phyloP scores from a whole-genome alignment of 2,113 vertebrate species.

The Gallinago paraguaiae region DNA sequence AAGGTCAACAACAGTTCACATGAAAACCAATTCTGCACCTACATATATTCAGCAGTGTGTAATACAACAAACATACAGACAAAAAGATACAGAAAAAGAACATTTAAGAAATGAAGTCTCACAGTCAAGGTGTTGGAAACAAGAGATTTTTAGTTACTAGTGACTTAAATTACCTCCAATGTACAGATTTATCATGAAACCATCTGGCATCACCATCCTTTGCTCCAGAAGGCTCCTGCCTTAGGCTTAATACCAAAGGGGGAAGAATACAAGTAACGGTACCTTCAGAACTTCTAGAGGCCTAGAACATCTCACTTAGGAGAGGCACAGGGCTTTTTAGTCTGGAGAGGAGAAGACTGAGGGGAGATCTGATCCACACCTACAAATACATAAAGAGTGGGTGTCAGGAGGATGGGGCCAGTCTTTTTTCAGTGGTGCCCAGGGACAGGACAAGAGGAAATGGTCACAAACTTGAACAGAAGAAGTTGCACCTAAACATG shows the following conservation, averaged over 20 bases:
- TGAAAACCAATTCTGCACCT: background rate
- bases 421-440: no score
- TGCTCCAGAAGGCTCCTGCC: background rate
- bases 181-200: background rate
- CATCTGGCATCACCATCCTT: background rate
- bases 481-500: no score
- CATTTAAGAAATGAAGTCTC: background rate
- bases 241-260: background rate
- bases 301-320: no score
- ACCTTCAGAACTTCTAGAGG: background rate
- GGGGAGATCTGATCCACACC: no score
- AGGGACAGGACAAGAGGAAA: no score
- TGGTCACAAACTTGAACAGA: no score
- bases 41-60: background rate
- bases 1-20: background rate
- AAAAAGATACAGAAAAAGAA: background rate
- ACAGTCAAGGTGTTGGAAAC: background rate
- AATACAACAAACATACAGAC: background rate
- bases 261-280: background rate
- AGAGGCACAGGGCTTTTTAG: no score
- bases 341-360: no score
- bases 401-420: no score
- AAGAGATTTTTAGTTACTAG: background rate
- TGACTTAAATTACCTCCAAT: background rate
- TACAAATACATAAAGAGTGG: no score